phyloP scores from a whole-genome alignment of 2,113 vertebrate genomes.

The Triplophysa tibetana region DNA sequence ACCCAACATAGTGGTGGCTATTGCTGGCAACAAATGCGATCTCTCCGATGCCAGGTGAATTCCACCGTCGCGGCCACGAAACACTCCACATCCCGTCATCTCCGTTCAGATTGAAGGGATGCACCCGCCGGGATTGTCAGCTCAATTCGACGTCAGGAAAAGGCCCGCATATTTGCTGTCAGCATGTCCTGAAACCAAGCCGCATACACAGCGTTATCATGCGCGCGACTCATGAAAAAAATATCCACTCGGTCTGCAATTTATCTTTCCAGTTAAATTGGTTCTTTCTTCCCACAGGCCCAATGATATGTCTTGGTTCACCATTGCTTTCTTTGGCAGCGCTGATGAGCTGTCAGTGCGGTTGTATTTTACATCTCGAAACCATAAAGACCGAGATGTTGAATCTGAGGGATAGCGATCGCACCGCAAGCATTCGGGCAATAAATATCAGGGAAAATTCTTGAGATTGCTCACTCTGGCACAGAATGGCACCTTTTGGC shows the following conservation, averaged over 20 bases:
- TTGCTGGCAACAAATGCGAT: slow-evolving; percentile 97
- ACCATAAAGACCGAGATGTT: slow-evolving; percentile 32
- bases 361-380: slow-evolving; percentile 32
- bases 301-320: slow-evolving; percentile 40
- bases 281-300: slow-evolving; percentile 40
- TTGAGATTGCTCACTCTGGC: slow-evolving; percentile 34
- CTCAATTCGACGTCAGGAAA: slow-evolving; percentile 8
- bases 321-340: slow-evolving; percentile 46
- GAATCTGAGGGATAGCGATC: slow-evolving; percentile 21
- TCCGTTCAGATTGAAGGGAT: slow-evolving; percentile 23
- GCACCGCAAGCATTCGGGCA: slow-evolving; percentile 23
- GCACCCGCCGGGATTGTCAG: slow-evolving; percentile 21
- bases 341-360: slow-evolving; percentile 8
- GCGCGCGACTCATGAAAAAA: slow-evolving; percentile 1
- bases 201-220: not conserved
- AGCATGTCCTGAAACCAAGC: slow-evolving; percentile 13
- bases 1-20: slow-evolving; percentile 95
- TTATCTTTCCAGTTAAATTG: slow-evolving; percentile 42
- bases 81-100: slow-evolving; percentile 22
- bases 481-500: not conserved
- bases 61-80: not conserved
- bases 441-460: slow-evolving; percentile 41
- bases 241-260: slow-evolving; percentile 25
- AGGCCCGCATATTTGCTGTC: slow-evolving; percentile 25
- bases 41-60: slow-evolving; percentile 89